A percentile compares a stretch with the other conserved stretches of the same genome.
Evolutionary conservation across 2,888 invertebrate genomes (phyloP).

Genomic region (Leptinotarsa juncta): DNA sequence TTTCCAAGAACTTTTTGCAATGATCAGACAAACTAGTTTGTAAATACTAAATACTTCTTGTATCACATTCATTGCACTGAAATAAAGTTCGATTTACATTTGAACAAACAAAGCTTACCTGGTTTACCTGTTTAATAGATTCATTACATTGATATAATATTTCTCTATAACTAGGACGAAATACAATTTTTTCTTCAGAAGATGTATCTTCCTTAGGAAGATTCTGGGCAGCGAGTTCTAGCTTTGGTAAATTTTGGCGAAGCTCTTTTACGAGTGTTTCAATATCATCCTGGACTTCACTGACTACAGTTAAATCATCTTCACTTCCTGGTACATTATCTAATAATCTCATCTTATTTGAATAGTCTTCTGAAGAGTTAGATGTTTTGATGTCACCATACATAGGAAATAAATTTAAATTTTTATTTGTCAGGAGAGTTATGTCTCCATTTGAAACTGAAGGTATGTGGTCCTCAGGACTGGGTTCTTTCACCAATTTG

Average conservation of each 20-base stretch:
- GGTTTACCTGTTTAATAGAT: constrained; percentile 36
- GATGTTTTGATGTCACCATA: constrained; percentile 46
- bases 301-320: background rate
- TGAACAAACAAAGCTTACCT: constrained; percentile 30
- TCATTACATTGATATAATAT: constrained; percentile 30
- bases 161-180: constrained; percentile 10
- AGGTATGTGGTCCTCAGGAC: constrained; percentile 29
- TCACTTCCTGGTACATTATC: background rate
- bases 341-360: constrained; percentile 10
- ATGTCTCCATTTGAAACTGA: constrained; percentile 41
- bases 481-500: constrained; percentile 36
- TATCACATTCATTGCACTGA: too few relatives aligned
- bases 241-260: constrained; percentile 5
- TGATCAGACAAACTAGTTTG: too few relatives aligned
- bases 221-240: constrained; percentile 25
- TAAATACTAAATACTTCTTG: too few relatives aligned
- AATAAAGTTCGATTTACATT: too few relatives aligned
- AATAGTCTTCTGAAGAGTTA: constrained; percentile 28
- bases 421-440: constrained; percentile 34
- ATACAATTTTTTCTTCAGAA: constrained; percentile 2
- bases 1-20: too few relatives aligned
- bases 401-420: constrained; percentile 51
- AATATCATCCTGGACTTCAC: constrained; percentile 17
- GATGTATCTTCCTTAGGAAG: constrained; percentile 13
- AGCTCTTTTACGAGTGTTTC: constrained; percentile 15